phyloP scores from a whole-genome alignment of 1,140 invertebrate genomes.

The Cydia amplana region DNA sequence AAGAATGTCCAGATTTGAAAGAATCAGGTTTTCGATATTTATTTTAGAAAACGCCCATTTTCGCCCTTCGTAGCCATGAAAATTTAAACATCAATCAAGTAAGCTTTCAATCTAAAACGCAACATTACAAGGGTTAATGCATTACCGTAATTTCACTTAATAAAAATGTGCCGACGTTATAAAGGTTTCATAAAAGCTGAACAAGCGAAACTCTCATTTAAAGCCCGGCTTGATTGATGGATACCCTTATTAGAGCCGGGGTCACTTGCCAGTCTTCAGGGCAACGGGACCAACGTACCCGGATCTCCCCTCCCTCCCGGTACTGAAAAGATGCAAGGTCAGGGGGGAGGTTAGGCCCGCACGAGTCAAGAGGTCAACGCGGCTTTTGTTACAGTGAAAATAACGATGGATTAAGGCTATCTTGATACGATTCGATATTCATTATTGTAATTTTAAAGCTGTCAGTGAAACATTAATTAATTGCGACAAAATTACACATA shows the following conservation, averaged over 20 bases:
- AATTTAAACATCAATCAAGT: neutral
- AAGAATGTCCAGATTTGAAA: no score
- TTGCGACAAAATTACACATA: no score
- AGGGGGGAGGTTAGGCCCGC: constrained; percentile 1
- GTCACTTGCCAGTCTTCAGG: constrained; percentile 29
- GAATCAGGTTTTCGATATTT: no score
- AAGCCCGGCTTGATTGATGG: constrained; percentile 25
- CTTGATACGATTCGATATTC: neutral
- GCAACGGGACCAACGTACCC: neutral
- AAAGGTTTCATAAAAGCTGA: constrained; percentile 32
- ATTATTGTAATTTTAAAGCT: no score
- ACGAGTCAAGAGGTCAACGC: constrained; percentile 15
- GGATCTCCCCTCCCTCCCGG: constrained; percentile 2
- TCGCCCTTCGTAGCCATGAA: neutral
- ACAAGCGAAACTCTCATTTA: constrained; percentile 31
- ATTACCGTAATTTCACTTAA: constrained; percentile 27
- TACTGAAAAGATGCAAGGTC: constrained; percentile 19
- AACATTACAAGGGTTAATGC: constrained; percentile 21
- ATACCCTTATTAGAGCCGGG: constrained; percentile 25
- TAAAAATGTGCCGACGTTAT: constrained; percentile 29
- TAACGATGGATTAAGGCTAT: neutral
- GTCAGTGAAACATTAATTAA: no score
- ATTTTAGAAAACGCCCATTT: no score
- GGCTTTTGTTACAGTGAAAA: constrained; percentile 23
- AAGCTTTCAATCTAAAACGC: neutral